Evolutionary conservation across 2,797 vertebrate genomes (phyloP), one percentile per base, ranked within the genome.

Genomic region (Platalea minor): DNA sequence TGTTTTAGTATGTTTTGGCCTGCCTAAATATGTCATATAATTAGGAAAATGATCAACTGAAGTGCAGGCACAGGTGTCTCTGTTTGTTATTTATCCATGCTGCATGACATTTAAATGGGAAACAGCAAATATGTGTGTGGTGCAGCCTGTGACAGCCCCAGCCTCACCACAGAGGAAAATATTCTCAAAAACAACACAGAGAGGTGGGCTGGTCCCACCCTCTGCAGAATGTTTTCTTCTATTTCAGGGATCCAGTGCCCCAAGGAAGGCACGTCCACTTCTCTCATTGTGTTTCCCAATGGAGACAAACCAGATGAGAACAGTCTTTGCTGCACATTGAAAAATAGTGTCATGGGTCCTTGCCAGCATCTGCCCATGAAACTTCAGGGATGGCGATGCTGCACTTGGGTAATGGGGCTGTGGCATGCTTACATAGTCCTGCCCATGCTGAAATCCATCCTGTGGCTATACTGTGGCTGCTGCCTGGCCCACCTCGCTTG

Each of bases 1-100:
- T 95, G 79, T 56, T 94, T 95, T 73, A 79, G 35, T 37, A 59
- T 91, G 82, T 92, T 96, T 95, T 88, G 80, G 53, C 83, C 93
- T 69, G 90, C 1, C 3, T 37, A 93, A 81, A 88, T 67, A 72
- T 77, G 65, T 54, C 54, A 75, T 53, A 57, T 90, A 95, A 96
- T 94, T 88, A 94, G 54, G 70, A 87, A 94, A 95, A 88, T 53
- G 3, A 95, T 92, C 74, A 92, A 60, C 35, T 89, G 67, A 87
- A 95, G 48, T 64, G 56, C 70, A 79, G 80, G 60, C 53, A 60
- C 90, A 91, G 86, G 88, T 89, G 83, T 64, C 20, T 88, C 61
- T 89, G 59, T 73, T 95, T 89, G 59, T 73, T 95, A 68, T 94
- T 95, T 94, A 93, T 43, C 57, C 13, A 10, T 59, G 29, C 74